Evolutionary conservation across 2,797 vertebrate genomes (phyloP), one percentile per base, ranked within the genome.

Genomic region (Semaprochilodus insignis): DNA sequence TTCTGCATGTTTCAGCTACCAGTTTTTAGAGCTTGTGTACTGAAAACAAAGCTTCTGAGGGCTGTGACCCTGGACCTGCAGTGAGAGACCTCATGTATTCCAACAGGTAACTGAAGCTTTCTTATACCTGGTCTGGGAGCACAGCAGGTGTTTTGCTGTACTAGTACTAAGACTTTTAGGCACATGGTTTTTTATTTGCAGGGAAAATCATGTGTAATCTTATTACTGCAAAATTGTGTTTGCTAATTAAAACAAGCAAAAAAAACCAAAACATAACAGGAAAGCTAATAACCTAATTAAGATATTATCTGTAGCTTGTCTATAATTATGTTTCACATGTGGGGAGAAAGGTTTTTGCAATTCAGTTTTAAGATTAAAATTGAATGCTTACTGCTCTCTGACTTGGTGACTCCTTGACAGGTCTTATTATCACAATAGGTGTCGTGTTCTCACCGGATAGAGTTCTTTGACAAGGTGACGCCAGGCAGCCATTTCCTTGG

Each of bases 351-450:
- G 27, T 48, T 55, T 83, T 71, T 57, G 15, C 51, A 31, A 27
- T 73, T 75, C 31, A 81, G 52, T 71, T 78, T 79, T 75, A 73
- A 63, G 48, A 80, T 84, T 83, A 51, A 77, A 52, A 48, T 70
- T 57, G 25, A 77, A 73, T 7, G 27, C 70, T 60, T 84, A 34
- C 65, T 63, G 77, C 44, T 77, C 74, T 74, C 40, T 51, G 66
- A 72, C 74, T 83, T 66, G 15, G 11, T 57, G 70, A 74, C 75
- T 83, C 34, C 80, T 77, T 85, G 80, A 80, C 80, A 81, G 75
- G 78, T 86, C 85, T 85, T 80, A 87, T 85, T 89, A 87, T 84
- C 88, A 81, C 84, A 82, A 77, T 85, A 73, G 81, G 85, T 83
- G 79, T 86, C 69, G 77, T 81, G 81, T 86, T 85, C 87, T 86